Evolutionary conservation across 2,113 vertebrate genomes (phyloP).

Genomic region (Columba livia): DNA sequence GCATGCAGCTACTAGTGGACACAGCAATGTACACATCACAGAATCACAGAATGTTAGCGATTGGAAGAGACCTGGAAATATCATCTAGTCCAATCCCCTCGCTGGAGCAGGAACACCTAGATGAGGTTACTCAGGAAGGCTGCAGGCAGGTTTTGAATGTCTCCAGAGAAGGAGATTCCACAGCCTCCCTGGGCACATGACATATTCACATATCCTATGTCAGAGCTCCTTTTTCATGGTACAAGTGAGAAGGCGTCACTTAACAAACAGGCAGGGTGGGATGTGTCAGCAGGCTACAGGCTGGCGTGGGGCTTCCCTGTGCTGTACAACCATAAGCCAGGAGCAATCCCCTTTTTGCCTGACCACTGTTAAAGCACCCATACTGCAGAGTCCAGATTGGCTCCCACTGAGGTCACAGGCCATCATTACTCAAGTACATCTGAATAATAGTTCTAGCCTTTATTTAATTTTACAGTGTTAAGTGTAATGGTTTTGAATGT

Average conservation of each 20-base stretch:
- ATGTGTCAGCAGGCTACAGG: background rate
- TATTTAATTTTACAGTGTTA: background rate
- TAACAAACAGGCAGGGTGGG: background rate
- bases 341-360: background rate
- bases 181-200: too few species aligned
- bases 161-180: too few species aligned
- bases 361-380: background rate
- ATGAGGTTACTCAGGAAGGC: too few species aligned
- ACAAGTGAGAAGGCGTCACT: background rate
- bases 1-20: too few species aligned
- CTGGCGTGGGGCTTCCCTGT: background rate
- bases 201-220: too few species aligned
- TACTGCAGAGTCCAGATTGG: fast-evolving
- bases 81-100: too few species aligned
- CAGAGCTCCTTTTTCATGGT: background rate
- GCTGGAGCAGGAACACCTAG: too few species aligned
- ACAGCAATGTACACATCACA: background rate
- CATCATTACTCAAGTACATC: background rate
- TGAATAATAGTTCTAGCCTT: background rate
- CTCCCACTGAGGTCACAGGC: background rate
- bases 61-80: too few species aligned
- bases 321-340: background rate
- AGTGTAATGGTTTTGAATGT: background rate
- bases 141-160: too few species aligned
- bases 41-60: too few species aligned